Percentiles rank a stretch among this genome's conserved stretches.
phyloP scores from a whole-genome alignment of 2,888 invertebrate genomes.

The Lottia scabra region DNA sequence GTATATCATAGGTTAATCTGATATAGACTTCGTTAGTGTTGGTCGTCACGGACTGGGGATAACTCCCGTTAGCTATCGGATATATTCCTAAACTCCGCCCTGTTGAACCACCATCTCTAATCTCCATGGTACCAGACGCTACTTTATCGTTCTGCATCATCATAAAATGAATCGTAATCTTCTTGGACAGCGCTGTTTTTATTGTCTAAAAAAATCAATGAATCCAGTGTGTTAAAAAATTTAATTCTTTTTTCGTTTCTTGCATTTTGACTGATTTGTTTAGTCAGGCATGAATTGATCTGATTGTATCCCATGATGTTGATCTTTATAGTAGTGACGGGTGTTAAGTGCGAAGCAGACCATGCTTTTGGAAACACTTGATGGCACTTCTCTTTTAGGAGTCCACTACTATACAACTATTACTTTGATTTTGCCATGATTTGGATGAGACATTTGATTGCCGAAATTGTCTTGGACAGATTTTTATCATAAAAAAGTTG shows the following conservation, averaged over 20 bases:
- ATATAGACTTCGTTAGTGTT: constrained; percentile 84
- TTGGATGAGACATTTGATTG: too few species aligned
- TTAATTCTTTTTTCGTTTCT: background rate
- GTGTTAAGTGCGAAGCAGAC: too few species aligned
- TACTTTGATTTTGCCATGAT: too few species aligned
- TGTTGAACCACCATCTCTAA: constrained; percentile 49
- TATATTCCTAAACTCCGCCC: constrained; percentile 81
- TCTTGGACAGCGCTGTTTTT: constrained; percentile 74
- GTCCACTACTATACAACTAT: too few species aligned
- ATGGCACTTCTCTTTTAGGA: too few species aligned
- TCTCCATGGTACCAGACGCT: constrained; percentile 74
- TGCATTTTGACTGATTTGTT: too few species aligned
- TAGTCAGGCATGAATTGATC: too few species aligned
- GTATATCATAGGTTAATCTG: constrained; percentile 74
- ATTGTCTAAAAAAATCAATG: constrained; percentile 38
- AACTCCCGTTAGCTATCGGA: constrained; percentile 83
- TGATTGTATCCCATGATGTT: too few species aligned
- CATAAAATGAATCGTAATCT: constrained; percentile 87
- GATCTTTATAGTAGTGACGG: too few species aligned
- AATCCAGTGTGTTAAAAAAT: background rate
- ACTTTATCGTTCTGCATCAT: constrained; percentile 77
- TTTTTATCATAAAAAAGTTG: too few species aligned
- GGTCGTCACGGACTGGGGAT: constrained; percentile 83
- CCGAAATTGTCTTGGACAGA: too few species aligned
- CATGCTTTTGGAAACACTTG: too few species aligned